Percentiles rank a stretch among this genome's conserved stretches.
Conservation (phyloP, 2,797 vertebrate genomes). For the Toxotes lorentzi region DNA sequence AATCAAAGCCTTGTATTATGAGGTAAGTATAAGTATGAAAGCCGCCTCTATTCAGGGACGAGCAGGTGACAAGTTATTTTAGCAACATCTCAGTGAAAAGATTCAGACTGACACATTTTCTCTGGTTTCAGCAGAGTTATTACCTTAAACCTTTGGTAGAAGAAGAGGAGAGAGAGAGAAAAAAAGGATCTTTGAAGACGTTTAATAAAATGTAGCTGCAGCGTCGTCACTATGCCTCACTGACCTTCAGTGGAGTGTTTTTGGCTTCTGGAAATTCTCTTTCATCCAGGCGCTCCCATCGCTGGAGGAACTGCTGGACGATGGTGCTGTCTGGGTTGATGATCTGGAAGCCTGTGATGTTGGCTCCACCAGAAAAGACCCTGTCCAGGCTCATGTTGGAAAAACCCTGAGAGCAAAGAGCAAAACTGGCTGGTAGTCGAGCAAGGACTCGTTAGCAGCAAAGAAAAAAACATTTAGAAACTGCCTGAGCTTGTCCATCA, state of each 20-base stretch:
- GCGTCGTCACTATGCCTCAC: conserved; percentile 46
- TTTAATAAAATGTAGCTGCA: conserved; percentile 53
- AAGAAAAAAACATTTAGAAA: conserved; percentile 13
- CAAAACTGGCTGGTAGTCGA: conserved; percentile 31
- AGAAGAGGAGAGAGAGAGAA: neutral
- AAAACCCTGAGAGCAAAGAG: conserved; percentile 89
- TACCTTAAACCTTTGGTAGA: conserved; percentile 7
- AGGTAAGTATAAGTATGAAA: too few relatives aligned
- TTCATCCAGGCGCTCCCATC: conserved; percentile 97
- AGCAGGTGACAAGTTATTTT: conserved; percentile 49
- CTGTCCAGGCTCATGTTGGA: conserved; percentile 94
- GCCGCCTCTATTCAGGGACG: conserved; percentile 30
- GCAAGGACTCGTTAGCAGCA: conserved; percentile 36
- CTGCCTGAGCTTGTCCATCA: conserved; percentile 16
- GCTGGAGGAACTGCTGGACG: conserved; percentile 97
- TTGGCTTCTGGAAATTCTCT: conserved; percentile 98
- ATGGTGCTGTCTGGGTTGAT: conserved; percentile 95
- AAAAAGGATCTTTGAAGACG: conserved; percentile 45
- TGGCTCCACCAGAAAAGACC: conserved; percentile 95
- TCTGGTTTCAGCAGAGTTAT: conserved; percentile 34
- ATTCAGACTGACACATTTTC: conserved; percentile 44
- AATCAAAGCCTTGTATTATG: conserved; percentile 20
- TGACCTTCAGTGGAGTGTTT: conserved; percentile 94
- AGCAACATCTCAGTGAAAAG: conserved; percentile 17
- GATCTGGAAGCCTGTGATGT: conserved; percentile 98